phyloP scores from a whole-genome alignment of 2,113 vertebrate genomes.

The Plecotus auritus region DNA sequence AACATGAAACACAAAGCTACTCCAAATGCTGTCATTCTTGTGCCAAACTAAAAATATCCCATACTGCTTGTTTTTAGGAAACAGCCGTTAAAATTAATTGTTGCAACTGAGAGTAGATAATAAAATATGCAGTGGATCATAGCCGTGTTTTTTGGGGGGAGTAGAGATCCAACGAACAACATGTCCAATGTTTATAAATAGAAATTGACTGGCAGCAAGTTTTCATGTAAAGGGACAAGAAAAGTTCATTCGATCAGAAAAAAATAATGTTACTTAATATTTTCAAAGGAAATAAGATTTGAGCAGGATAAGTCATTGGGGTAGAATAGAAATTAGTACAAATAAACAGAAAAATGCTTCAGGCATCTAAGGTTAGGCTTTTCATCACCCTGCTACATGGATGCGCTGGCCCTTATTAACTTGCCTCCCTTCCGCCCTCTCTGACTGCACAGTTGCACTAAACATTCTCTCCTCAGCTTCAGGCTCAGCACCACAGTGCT shows the following conservation, averaged over 20 bases:
- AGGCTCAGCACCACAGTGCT: neutral
- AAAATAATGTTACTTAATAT: neutral
- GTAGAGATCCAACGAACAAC: neutral
- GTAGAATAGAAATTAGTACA: neutral
- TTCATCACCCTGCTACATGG: neutral
- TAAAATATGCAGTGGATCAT: neutral
- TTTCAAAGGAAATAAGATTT: slow-evolving; percentile 10
- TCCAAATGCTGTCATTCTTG: neutral
- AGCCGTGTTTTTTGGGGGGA: neutral
- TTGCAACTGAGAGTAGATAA: neutral
- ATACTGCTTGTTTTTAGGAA: neutral
- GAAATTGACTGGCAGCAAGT: neutral
- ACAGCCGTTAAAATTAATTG: neutral
- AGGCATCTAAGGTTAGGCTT: neutral
- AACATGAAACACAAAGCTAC: neutral
- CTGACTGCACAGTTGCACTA: neutral
- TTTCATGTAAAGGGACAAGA: neutral
- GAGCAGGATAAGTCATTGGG: neutral
- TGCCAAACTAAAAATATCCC: neutral
- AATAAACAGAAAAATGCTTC: slow-evolving; percentile 10
- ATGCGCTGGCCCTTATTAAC: neutral
- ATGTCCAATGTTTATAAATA: neutral
- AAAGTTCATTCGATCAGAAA: neutral
- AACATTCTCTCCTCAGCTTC: neutral
- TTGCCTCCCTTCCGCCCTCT: neutral